Conservation (phyloP, 2,888 invertebrate genomes). For the Leptogaster cylindrica region DNA sequence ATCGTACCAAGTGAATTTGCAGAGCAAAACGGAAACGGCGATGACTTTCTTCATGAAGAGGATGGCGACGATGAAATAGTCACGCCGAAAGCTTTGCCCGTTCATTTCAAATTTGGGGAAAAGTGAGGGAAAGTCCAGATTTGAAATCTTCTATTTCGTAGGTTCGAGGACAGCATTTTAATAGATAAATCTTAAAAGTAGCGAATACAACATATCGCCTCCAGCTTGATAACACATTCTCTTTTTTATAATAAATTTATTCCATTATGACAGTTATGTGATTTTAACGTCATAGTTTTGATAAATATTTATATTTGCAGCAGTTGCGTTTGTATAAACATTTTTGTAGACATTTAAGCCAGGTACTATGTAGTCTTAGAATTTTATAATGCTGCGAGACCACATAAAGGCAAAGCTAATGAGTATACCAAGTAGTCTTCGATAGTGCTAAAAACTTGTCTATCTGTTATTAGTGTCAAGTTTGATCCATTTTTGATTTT, state of each 20-base stretch:
- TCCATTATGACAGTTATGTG: slow-evolving; percentile 34
- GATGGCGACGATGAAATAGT: slow-evolving; percentile 56
- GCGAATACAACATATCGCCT: slow-evolving; percentile 39
- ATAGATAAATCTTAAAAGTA: slow-evolving; percentile 28
- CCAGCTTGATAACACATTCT: slow-evolving; percentile 24
- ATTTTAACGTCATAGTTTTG: slow-evolving; percentile 36
- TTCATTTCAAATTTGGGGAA: slow-evolving; percentile 58
- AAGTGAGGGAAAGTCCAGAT: slow-evolving; percentile 52
- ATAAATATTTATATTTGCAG: slow-evolving; percentile 34
- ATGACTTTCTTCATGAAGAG: slow-evolving; percentile 44
- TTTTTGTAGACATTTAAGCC: slow-evolving; percentile 33
- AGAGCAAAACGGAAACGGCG: slow-evolving; percentile 54
- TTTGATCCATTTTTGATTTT: slow-evolving; percentile 19
- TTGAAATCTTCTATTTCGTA: slow-evolving; percentile 9
- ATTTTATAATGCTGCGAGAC: slow-evolving; percentile 6
- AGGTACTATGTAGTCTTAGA: slow-evolving; percentile 27
- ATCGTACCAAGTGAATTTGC: slow-evolving; percentile 60
- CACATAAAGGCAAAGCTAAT: not conserved
- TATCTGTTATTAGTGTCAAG: slow-evolving; percentile 21
- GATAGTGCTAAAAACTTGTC: slow-evolving; percentile 20
- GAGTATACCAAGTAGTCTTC: not conserved
- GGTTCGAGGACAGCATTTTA: slow-evolving; percentile 10
- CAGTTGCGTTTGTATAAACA: slow-evolving; percentile 36
- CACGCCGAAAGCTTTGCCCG: slow-evolving; percentile 62
- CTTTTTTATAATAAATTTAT: slow-evolving; percentile 27